phyloP scores from a whole-genome alignment of 2,113 vertebrate species.

The Peromyscus polionotus region DNA sequence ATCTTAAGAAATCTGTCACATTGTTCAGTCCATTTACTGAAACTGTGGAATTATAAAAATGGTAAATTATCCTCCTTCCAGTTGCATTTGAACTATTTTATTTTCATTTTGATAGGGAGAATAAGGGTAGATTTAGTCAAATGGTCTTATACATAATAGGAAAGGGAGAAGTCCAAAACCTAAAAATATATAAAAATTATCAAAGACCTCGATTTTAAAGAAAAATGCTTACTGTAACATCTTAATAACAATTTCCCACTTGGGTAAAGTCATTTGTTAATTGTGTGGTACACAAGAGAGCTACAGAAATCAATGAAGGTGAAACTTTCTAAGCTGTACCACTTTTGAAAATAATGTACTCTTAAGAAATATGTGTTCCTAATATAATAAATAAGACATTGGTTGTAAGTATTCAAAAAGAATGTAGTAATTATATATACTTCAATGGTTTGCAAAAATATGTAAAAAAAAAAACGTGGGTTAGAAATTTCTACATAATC shows the following conservation, averaged over 20 bases:
- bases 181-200: conserved; percentile 20
- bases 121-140: neutral
- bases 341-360: conserved; percentile 54
- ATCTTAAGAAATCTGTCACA: neutral
- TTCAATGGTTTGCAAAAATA: neutral
- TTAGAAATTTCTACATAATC: neutral
- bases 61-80: neutral
- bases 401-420: neutral
- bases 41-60: neutral
- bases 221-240: neutral
- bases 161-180: neutral
- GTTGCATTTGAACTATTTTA: neutral
- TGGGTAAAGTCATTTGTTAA: neutral
- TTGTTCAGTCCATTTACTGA: neutral
- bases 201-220: neutral
- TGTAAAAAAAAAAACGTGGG: too few species aligned
- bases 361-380: neutral
- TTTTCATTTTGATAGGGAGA: neutral
- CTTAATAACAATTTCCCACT: neutral
- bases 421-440: neutral
- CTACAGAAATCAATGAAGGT: neutral
- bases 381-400: neutral
- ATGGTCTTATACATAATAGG: neutral
- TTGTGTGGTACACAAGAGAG: conserved; percentile 18
- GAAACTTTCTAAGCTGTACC: neutral